Evolutionary conservation across 2,888 invertebrate species (phyloP), one percentile per base, ranked within the genome.

Genomic region (Charanyca ferruginea): DNA sequence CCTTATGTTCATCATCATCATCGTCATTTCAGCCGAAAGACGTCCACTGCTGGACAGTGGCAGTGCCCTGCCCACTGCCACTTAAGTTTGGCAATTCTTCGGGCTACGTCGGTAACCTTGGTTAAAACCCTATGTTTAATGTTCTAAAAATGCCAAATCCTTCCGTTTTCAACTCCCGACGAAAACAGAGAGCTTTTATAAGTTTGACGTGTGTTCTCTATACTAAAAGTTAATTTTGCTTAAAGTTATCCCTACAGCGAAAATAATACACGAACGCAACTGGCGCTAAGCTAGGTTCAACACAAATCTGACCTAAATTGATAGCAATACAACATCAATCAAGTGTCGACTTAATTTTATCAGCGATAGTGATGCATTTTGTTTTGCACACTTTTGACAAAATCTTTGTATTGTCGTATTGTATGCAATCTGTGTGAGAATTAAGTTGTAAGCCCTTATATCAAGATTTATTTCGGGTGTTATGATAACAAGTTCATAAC

Each of bases 301-400:
- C 41, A 28, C 13, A 60, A 60, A 72, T 42, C 18, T 64, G 68
- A 64, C 65, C 73, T 23, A 49, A 54, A 65, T 73, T 23, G 69
- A 73, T 73, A 64, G 44, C 7, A 35, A 16, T 54, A n/a, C 22
- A 53, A 53, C n/a, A 48, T 49, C 48, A 64, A 73, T 54, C 49
- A 16, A 16, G 1, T 73, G 44, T 45, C 53, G 38, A 44, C 47
- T 69, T 64, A 52, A 53, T 28, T 23, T 64, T 73, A 65, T 73
- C 69, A 20, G 18, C 9, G 45, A 63, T 63, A 48, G 16, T 16
- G 20, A 35, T 38, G 38, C 62, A 73, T 41, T 41, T 68, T 57
- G 22, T 47, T 48, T 57, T 32, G n/a, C 5, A 32, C 16, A 6
- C 1, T 11, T 22, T 54, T 20, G 7, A 0, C 20, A 22, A 53